Percentiles rank a stretch among this genome's conserved stretches.
Evolutionary conservation across 1,140 invertebrate species (phyloP).

Genomic region (Zaprionus ghesquierei): DNA sequence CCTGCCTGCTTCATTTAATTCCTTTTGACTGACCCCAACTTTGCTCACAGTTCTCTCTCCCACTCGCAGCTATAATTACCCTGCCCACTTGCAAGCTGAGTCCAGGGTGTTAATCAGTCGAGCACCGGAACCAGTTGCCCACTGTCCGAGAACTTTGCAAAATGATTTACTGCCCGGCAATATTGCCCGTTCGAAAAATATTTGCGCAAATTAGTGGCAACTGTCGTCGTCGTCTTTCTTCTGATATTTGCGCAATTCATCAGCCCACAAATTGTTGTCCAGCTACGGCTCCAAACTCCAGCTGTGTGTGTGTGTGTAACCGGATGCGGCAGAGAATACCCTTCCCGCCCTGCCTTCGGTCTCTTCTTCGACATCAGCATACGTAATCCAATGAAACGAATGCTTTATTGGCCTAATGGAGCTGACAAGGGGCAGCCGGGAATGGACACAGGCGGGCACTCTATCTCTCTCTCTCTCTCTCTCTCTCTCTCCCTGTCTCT

Average conservation of each 20-base stretch:
- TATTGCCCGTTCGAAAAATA: conserved; percentile 38
- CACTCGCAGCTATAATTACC: conserved; percentile 36
- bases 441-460: background rate
- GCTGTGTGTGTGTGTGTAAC: conserved; percentile 47
- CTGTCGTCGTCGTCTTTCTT: background rate
- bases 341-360: background rate
- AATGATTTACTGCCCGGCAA: conserved; percentile 40
- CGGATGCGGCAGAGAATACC: conserved; percentile 41
- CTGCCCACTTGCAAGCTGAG: background rate
- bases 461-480: background rate
- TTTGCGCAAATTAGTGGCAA: conserved; percentile 44
- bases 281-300: background rate
- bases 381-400: conserved; percentile 80
- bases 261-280: conserved; percentile 57
- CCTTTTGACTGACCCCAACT: background rate
- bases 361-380: conserved; percentile 74
- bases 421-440: conserved; percentile 50
- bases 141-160: conserved; percentile 20
- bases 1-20: conserved; percentile 2
- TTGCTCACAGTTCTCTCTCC: background rate
- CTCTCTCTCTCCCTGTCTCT: conserved; percentile 18
- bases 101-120: conserved; percentile 21
- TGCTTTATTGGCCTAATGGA: conserved; percentile 79
- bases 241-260: conserved; percentile 52
- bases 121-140: conserved; percentile 9